Percentiles rank a stretch among this genome's conserved stretches.
phyloP scores from a whole-genome alignment of 1,140 invertebrate species.

The Plodia interpunctella region DNA sequence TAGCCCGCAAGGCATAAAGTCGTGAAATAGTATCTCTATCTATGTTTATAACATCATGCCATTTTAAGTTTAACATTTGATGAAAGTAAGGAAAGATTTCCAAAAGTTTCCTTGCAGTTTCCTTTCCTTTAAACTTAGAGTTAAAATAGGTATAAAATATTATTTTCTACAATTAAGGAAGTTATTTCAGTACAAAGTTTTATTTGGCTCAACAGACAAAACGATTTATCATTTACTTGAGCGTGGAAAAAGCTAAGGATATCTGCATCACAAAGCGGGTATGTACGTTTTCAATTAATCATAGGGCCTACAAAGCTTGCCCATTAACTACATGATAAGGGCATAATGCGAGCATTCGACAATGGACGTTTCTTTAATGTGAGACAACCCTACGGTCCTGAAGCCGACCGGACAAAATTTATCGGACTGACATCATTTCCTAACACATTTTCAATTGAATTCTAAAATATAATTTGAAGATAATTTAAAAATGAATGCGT shows the following conservation, averaged over 20 bases:
- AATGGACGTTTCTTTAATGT: constrained; percentile 45
- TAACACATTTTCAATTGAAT: constrained; percentile 20
- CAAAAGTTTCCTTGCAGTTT: no score
- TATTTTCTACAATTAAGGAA: not conserved
- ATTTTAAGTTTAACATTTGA: no score
- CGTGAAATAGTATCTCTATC: no score
- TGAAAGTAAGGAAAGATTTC: no score
- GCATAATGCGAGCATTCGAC: constrained; percentile 54
- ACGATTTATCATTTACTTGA: constrained; percentile 49
- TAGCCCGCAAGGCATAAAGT: no score
- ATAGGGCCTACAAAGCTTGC: constrained; percentile 57
- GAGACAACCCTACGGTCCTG: constrained; percentile 28
- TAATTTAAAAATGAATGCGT: not conserved
- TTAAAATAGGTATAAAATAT: no score
- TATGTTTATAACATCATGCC: no score
- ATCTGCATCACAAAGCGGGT: constrained; percentile 60
- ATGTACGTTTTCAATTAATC: constrained; percentile 63
- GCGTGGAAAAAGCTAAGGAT: constrained; percentile 50
- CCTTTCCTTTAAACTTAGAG: no score
- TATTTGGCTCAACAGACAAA: constrained; percentile 1
- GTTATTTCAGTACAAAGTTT: not conserved
- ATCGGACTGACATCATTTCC: constrained; percentile 36
- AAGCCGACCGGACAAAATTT: constrained; percentile 38
- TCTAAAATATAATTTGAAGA: not conserved
- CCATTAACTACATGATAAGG: constrained; percentile 69